Conservation (phyloP, 2,888 invertebrate genomes). For the Coremacera marginata region DNA sequence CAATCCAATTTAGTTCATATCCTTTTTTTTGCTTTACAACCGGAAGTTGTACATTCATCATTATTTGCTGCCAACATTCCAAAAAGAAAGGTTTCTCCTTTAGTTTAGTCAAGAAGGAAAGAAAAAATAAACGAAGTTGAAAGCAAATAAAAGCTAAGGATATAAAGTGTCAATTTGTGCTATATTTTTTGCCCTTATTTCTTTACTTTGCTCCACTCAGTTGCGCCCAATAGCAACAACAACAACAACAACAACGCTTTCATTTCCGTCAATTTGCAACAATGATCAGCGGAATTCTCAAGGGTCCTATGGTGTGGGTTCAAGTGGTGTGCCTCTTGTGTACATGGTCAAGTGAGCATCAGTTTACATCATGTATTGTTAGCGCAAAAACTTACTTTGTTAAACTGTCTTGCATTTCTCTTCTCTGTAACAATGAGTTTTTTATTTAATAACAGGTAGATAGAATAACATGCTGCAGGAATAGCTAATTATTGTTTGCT, state of each 20-base stretch:
- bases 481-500: neutral
- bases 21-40: conserved; percentile 23
- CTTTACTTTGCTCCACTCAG: neutral
- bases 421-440: neutral
- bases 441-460: neutral
- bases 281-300: conserved; percentile 46
- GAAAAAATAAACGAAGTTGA: conserved; percentile 15
- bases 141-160: conserved; percentile 21
- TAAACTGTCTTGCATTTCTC: neutral
- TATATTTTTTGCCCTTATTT: conserved; percentile 17
- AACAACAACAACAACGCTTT: conserved; percentile 1
- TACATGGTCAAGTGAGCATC: conserved; percentile 43
- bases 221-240: too few species aligned
- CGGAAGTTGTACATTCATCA: conserved; percentile 46
- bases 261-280: conserved; percentile 45
- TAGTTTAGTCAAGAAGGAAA: neutral
- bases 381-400: neutral
- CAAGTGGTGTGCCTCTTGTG: neutral
- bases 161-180: conserved; percentile 43
- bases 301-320: conserved; percentile 13
- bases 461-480: neutral
- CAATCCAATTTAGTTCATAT: conserved; percentile 46
- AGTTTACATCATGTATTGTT: neutral
- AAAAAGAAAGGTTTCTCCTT: neutral
- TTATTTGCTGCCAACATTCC: conserved; percentile 16